phyloP scores from a whole-genome alignment of 2,113 vertebrate genomes.

The Cebus imitator region DNA sequence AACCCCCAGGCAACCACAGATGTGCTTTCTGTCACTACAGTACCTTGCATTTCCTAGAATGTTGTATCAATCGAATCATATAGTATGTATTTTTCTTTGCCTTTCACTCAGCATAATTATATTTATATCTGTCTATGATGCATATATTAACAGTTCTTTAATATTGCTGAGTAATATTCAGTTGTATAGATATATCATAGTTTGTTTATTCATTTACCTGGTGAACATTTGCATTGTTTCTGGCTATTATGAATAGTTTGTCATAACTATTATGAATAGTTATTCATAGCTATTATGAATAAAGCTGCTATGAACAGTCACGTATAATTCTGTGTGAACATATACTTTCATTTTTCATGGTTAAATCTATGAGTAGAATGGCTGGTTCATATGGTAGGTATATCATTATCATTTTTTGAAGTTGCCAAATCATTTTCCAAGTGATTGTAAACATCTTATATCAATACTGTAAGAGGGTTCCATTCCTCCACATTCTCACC shows the following conservation, averaged over 20 bases:
- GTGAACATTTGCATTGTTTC: not conserved
- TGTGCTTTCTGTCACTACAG: not conserved
- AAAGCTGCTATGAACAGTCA: not conserved
- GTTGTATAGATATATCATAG: not conserved
- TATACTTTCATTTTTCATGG: conserved; percentile 39
- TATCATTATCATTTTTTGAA: conserved; percentile 5
- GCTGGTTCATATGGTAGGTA: not conserved
- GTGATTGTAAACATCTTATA: not conserved
- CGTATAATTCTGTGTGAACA: not conserved
- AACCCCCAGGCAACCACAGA: not conserved
- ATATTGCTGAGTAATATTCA: not conserved
- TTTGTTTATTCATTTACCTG: not conserved
- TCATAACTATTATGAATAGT: not conserved
- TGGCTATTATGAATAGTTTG: not conserved
- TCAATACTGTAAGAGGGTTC: not conserved
- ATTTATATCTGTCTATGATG: not conserved
- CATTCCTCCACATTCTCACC: not conserved
- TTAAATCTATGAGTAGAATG: not conserved
- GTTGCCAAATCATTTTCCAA: too few species aligned
- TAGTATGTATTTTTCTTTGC: not conserved
- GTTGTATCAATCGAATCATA: not conserved
- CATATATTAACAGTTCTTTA: not conserved
- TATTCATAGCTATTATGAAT: not conserved
- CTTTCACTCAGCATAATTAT: not conserved
- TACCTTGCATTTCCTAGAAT: conserved; percentile 9